phyloP scores from a whole-genome alignment of 2,888 invertebrate species.

The Cerceris rybyensis region DNA sequence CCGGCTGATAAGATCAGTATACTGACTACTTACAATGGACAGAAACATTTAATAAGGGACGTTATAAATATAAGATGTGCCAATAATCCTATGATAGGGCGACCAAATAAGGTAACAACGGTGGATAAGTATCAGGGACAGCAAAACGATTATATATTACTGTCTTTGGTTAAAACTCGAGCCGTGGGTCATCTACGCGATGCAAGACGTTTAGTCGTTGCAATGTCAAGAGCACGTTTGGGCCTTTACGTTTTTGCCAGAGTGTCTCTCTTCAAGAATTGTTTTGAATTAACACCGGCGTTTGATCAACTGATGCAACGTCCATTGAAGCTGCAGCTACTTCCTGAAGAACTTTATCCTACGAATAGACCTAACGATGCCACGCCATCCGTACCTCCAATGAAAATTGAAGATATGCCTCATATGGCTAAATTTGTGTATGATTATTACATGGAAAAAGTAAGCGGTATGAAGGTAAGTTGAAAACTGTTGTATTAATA shows the following conservation, averaged over 20 bases:
- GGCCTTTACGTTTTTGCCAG: slow-evolving; percentile 98
- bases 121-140: slow-evolving; percentile 99
- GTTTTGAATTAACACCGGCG: slow-evolving; percentile 97
- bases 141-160: slow-evolving; percentile 98
- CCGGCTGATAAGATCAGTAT: slow-evolving; percentile 98
- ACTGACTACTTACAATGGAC: slow-evolving; percentile 99
- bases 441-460: slow-evolving; percentile 92
- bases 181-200: slow-evolving; percentile 99
- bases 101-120: slow-evolving; percentile 95
- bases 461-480: slow-evolving; percentile 85
- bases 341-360: slow-evolving; percentile 92
- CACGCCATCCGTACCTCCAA: slow-evolving; percentile 82
- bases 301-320: slow-evolving; percentile 94
- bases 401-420: slow-evolving; percentile 92
- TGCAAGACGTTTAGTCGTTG: slow-evolving; percentile 97
- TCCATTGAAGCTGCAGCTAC: slow-evolving; percentile 90
- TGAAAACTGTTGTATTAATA: background rate
- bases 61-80: slow-evolving; percentile 97
- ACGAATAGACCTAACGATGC: slow-evolving; percentile 84
- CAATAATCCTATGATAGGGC: slow-evolving; percentile 96
- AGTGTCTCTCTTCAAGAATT: slow-evolving; percentile 96
- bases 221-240: slow-evolving; percentile 97
- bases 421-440: slow-evolving; percentile 98
- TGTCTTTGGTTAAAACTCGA: slow-evolving; percentile 97
- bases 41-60: slow-evolving; percentile 98